Evolutionary conservation across 2,888 invertebrate genomes (phyloP).

Genomic region (Eristalis tenax): DNA sequence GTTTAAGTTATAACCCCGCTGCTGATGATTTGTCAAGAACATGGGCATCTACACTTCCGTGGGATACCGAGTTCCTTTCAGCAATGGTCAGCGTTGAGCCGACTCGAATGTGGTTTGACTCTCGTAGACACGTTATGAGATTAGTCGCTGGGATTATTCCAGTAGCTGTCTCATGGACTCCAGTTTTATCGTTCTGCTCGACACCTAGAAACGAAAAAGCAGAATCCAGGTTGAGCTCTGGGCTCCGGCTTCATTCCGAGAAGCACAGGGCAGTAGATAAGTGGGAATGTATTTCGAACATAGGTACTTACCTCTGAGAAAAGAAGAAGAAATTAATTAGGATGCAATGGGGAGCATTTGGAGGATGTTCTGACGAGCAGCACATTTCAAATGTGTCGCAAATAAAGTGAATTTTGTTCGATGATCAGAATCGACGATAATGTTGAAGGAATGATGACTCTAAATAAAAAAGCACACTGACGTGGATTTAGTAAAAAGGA

Average conservation of each 20-base stretch:
- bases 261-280: not conserved
- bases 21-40: not conserved
- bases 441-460: no score
- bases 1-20: constrained; percentile 19
- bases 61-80: not conserved
- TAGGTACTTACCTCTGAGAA: not conserved
- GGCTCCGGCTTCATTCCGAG: not conserved
- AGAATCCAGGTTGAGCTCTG: not conserved
- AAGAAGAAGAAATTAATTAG: not conserved
- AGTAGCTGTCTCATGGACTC: no score
- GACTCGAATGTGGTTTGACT: not conserved
- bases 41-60: not conserved
- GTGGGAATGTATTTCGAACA: not conserved
- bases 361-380: not conserved
- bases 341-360: not conserved
- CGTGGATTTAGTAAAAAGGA: no score
- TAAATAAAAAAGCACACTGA: no score
- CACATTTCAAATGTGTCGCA: not conserved
- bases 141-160: no score
- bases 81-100: no score
- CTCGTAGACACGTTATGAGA: not conserved
- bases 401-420: no score
- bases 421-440: no score
- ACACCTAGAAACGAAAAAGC: not conserved
- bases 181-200: no score